Base-by-base conservation (phyloP, 2,113 vertebrate species). In the Protobothrops flavoviridis region DNA sequence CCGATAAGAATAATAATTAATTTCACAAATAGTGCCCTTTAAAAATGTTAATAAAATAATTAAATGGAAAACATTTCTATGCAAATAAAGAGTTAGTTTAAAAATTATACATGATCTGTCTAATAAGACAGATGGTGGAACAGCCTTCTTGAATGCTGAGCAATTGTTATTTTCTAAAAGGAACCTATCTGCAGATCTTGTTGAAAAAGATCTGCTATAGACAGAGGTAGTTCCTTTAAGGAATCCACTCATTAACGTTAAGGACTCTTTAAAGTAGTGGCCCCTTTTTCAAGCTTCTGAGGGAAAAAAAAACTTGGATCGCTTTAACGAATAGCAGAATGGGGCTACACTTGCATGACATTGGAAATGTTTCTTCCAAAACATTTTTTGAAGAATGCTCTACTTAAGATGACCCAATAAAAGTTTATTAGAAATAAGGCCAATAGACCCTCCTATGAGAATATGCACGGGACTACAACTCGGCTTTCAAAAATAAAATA, bases 1-100 rank as follows among this genome's bases (percentile, higher is more conserved):
- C 94, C 95, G 92, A 97, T 97, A 96, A 96, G 93, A 96, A 95
- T 94, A 97, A 93, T 93, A 96, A 95, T 94, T 1, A 95, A 96
- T 96, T 95, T 96, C 94, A 96, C 96, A 96, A 96, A 97, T 96
- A 96, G 90, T 64, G 3, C 52, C 85, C 85, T 26, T 96, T 96
- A 92, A 94, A 85, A 89, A 89, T 50, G 69, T 95, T 95, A 94
- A 94, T 95, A 95, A 94, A 96, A 95, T 95, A 95, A 95, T 9
- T 1, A 93, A 93, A 69, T 88, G 89, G 95, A 96, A 96, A 91
- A 7, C 20, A 81, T 96, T 87, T 91, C 91, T 89, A 93, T 94
- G 93, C 93, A 95, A 96, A 94, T 90, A 90, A 94, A 93, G 90
- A 96, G 94, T 95, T 94, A 26, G 95, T 91, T 96, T 94, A 94